Percentiles rank a stretch among this genome's conserved stretches.
Evolutionary conservation across 2,888 invertebrate genomes (phyloP).

Genomic region (Drosophila meridionalis): DNA sequence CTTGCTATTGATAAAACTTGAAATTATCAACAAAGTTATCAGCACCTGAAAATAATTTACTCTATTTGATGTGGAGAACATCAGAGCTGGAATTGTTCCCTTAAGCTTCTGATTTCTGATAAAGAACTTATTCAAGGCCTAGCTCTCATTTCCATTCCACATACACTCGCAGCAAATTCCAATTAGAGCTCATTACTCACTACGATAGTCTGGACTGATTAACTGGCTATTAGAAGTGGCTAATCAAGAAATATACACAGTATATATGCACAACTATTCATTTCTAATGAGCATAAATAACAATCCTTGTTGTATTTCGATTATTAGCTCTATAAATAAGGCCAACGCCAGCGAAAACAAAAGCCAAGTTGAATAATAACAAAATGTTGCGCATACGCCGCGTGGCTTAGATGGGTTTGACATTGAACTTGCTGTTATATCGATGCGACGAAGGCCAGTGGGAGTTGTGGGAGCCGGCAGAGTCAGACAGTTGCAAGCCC

Average conservation of each 20-base stretch:
- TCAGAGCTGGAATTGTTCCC: too few species aligned
- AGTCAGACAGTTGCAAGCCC: conserved; percentile 16
- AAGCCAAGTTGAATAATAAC: not conserved
- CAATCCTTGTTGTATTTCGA: conserved; percentile 41
- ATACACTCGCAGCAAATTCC: not conserved
- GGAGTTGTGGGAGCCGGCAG: conserved; percentile 3
- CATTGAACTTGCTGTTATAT: conserved; percentile 73
- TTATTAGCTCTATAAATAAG: conserved; percentile 59
- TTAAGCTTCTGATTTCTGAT: not conserved
- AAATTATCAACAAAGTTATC: not conserved
- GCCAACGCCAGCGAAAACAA: conserved; percentile 18
- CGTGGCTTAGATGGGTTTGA: conserved; percentile 52
- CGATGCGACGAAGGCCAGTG: conserved; percentile 64
- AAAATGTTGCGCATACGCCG: conserved; percentile 47
- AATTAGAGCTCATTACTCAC: conserved; percentile 30
- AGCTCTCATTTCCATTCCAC: not conserved
- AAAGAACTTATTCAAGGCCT: not conserved
- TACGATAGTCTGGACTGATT: conserved; percentile 17
- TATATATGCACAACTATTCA: conserved; percentile 19
- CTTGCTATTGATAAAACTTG: not conserved
- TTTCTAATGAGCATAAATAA: conserved; percentile 48
- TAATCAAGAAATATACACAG: conserved; percentile 41
- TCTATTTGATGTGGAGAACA: not conserved
- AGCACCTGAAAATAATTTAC: not conserved
- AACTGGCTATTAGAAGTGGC: conserved; percentile 18